phyloP scores from a whole-genome alignment of 2,797 vertebrate species.

The Limosa lapponica region DNA sequence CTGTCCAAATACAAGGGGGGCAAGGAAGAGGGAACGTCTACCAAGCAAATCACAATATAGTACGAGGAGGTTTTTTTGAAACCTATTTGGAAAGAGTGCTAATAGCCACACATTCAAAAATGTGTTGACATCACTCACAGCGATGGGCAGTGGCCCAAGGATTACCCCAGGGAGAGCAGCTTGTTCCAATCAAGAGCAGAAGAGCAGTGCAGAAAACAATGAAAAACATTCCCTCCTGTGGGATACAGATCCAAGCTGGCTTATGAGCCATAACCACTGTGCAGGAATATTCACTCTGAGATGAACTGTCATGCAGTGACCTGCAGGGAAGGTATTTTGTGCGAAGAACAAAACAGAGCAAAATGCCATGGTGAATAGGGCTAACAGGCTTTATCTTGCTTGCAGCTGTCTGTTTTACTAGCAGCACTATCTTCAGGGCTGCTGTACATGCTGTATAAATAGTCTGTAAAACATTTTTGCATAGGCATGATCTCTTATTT shows the following conservation, averaged over 20 bases:
- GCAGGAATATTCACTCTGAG: background rate
- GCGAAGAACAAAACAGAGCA: background rate
- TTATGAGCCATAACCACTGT: background rate
- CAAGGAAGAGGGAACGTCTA: background rate
- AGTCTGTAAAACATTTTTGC: background rate
- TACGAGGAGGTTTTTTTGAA: slow-evolving; percentile 36
- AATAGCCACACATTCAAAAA: slow-evolving; percentile 57
- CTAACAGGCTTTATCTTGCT: background rate
- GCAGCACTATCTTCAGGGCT: background rate
- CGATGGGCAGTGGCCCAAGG: slow-evolving; percentile 17
- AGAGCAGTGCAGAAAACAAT: slow-evolving; percentile 43
- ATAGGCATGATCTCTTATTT: background rate
- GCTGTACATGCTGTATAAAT: fast-evolving
- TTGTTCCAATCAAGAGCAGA: slow-evolving; percentile 66
- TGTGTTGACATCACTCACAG: slow-evolving; percentile 68
- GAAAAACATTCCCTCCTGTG: slow-evolving; percentile 36
- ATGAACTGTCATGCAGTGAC: background rate
- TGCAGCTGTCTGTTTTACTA: background rate
- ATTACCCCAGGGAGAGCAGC: slow-evolving; percentile 52
- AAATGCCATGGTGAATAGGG: background rate
- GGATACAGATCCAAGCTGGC: background rate
- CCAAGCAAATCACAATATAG: slow-evolving; percentile 27
- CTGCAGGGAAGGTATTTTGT: background rate
- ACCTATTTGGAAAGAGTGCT: slow-evolving; percentile 63
- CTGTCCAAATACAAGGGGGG: background rate